These are phyloP conservation scores for Dicerorhinus sumatrensis DNA, from an alignment of 2,113 vertebrate genomes.

Conservation along the genomic window DNA sequence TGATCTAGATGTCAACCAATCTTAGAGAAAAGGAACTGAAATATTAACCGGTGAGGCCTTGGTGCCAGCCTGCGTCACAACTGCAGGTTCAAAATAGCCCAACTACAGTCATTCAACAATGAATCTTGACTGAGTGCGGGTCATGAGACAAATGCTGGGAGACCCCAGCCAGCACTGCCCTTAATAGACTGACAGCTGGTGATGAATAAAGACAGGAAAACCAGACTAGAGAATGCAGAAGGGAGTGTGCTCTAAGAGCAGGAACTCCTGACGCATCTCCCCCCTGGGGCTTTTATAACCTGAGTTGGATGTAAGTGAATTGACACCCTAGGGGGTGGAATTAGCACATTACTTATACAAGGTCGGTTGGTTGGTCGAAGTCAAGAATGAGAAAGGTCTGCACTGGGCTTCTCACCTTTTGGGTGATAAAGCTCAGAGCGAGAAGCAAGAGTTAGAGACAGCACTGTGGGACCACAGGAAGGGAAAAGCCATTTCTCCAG, in stretches of 20 bases:
- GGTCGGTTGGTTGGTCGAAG: no score
- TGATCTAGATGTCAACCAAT: background rate
- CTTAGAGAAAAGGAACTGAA: background rate
- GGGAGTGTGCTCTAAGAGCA: background rate
- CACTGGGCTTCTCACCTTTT: background rate
- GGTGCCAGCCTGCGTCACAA: background rate
- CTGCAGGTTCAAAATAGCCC: background rate
- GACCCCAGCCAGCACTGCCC: background rate
- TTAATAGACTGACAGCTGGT: background rate
- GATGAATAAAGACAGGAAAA: background rate
- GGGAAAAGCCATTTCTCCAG: background rate
- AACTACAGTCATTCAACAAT: accelerated
- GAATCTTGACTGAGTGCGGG: background rate
- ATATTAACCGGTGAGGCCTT: background rate
- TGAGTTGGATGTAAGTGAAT: background rate
- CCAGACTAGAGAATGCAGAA: background rate
- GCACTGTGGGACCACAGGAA: background rate
- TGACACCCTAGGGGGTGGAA: background rate
- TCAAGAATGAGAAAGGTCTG: background rate
- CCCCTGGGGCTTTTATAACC: background rate
- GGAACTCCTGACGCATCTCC: background rate
- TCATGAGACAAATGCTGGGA: background rate
- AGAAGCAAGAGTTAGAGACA: background rate
- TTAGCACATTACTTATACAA: background rate
- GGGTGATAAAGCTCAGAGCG: background rate